phyloP scores from a whole-genome alignment of 2,113 vertebrate genomes.

The Maylandia zebra region DNA sequence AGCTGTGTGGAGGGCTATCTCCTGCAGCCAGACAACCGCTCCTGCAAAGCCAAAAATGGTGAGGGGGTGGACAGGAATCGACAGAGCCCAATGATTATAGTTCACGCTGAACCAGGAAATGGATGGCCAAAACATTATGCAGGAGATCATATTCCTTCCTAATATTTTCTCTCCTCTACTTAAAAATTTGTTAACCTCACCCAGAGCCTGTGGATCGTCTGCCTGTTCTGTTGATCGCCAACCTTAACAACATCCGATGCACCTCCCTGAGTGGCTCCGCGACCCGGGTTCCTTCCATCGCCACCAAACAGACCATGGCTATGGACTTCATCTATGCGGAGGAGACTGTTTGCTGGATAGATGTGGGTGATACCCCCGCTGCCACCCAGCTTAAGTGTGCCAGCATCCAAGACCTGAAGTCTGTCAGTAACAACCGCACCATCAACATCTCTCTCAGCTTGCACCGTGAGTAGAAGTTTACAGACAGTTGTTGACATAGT shows the following conservation, averaged over 20 bases:
- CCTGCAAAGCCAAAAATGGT: constrained; percentile 98
- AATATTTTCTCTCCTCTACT: background rate
- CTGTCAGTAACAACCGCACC: constrained; percentile 78
- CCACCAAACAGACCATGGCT: constrained; percentile 90
- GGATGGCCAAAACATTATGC: background rate
- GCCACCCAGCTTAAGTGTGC: constrained; percentile 90
- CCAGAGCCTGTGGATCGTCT: constrained; percentile 79
- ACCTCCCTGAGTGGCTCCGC: constrained; percentile 81
- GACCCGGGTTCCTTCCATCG: constrained; percentile 79
- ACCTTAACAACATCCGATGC: constrained; percentile 93
- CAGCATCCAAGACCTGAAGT: constrained; percentile 87
- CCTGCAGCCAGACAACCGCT: constrained; percentile 90
- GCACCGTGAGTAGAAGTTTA: constrained; percentile 81
- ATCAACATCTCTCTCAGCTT: constrained; percentile 95
- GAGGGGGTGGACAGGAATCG: background rate
- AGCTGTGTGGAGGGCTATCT: constrained; percentile 95
- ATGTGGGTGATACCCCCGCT: constrained; percentile 82
- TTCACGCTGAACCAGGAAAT: background rate
- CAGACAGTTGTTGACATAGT: background rate
- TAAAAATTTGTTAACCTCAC: background rate
- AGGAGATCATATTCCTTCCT: background rate
- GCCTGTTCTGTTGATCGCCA: constrained; percentile 87
- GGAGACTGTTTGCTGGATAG: constrained; percentile 93
- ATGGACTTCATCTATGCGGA: constrained; percentile 94
- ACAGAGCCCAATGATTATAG: background rate